Conservation (phyloP, 2,797 vertebrate genomes). For the Pangasius djambal region DNA sequence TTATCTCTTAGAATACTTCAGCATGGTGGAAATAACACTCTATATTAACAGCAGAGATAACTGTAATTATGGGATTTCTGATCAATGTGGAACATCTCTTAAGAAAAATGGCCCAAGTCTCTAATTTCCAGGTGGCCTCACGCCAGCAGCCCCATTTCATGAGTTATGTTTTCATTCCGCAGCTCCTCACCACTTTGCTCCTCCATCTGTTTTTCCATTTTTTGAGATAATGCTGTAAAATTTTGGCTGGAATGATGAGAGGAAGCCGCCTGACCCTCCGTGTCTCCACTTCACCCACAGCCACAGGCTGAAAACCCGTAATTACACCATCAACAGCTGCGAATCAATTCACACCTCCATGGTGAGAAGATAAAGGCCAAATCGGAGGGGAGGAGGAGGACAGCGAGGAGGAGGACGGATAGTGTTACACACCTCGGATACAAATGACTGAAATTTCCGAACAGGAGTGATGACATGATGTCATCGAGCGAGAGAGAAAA, state of each 20-base stretch:
- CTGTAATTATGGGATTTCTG: not conserved
- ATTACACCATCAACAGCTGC: slow-evolving; percentile 34
- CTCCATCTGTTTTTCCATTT: slow-evolving; percentile 27
- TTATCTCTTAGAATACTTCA: not conserved
- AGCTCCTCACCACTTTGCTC: not conserved
- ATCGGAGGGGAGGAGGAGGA: not conserved
- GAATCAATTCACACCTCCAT: slow-evolving; percentile 19
- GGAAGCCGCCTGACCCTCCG: slow-evolving; percentile 13
- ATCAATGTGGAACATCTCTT: slow-evolving; percentile 1
- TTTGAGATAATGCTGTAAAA: slow-evolving; percentile 26
- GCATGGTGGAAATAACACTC: not conserved
- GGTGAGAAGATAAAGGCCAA: slow-evolving; percentile 25
- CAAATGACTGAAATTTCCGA: not conserved
- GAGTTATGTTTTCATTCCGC: not conserved
- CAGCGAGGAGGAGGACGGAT: not conserved
- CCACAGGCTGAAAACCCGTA: slow-evolving; percentile 23
- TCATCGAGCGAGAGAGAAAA: not conserved
- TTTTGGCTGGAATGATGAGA: not conserved
- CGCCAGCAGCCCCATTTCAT: not conserved
- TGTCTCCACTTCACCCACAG: slow-evolving; percentile 19
- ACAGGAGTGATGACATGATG: not conserved
- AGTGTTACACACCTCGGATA: not conserved
- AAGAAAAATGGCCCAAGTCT: not conserved
- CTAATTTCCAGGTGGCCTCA: not conserved
- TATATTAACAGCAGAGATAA: not conserved